A percentile compares a stretch with the other conserved stretches of the same genome.
phyloP scores from a whole-genome alignment of 2,113 vertebrate genomes.

The western clawed frog (Xenopus tropicalis) region DNA sequence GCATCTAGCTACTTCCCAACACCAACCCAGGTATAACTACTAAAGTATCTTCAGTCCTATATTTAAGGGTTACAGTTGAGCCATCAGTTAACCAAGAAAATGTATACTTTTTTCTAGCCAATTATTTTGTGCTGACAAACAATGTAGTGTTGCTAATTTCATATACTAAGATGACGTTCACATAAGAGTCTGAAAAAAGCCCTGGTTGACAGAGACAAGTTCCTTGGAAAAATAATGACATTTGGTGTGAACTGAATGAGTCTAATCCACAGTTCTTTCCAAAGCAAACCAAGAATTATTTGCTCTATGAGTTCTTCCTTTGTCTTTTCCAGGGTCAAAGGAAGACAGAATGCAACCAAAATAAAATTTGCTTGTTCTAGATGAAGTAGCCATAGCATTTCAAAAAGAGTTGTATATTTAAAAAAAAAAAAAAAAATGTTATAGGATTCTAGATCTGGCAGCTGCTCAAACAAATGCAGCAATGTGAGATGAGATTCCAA shows the following conservation, averaged over 20 bases:
- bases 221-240: slow-evolving; percentile 51
- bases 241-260: slow-evolving; percentile 40
- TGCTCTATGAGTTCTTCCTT: not conserved
- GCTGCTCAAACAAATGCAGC: slow-evolving; percentile 16
- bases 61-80: no score
- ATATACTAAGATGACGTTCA: slow-evolving; percentile 20
- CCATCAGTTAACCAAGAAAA: no score
- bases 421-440: slow-evolving; percentile 38
- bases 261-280: not conserved
- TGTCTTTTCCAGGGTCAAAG: not conserved
- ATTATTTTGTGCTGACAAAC: no score
- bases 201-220: slow-evolving; percentile 70
- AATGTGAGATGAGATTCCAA: slow-evolving; percentile 8
- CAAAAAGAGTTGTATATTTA: slow-evolving; percentile 46
- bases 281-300: not conserved
- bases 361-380: slow-evolving; percentile 2
- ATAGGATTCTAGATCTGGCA: slow-evolving; percentile 37
- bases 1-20: no score
- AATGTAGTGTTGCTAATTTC: no score
- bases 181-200: slow-evolving; percentile 50
- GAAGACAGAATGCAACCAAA: not conserved
- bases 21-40: no score
- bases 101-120: no score
- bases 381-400: slow-evolving; percentile 63
- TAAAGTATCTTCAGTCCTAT: no score